Conservation (phyloP, 2,797 vertebrate genomes). For the Siniperca obscura region DNA sequence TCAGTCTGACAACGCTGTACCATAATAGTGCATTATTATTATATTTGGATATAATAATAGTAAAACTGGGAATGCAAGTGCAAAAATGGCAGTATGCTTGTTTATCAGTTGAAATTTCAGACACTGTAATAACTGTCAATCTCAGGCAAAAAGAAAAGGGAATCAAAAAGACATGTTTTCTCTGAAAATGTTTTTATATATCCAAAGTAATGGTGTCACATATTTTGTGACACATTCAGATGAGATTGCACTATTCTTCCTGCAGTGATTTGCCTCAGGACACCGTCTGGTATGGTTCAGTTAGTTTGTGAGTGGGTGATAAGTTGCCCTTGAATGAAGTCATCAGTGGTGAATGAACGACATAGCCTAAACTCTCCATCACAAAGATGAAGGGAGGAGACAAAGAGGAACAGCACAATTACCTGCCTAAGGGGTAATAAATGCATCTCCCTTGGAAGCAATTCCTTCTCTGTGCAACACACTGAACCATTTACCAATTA, state of each 20-base stretch:
- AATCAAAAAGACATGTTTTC: slow-evolving; percentile 36
- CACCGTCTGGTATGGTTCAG: slow-evolving; percentile 78
- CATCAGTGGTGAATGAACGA: slow-evolving; percentile 84
- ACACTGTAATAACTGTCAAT: slow-evolving; percentile 4
- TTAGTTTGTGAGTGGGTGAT: slow-evolving; percentile 86
- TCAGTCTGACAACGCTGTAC: slow-evolving; percentile 2
- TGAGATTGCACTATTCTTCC: slow-evolving; percentile 60
- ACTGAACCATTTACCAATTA: slow-evolving; percentile 75
- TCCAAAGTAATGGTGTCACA: slow-evolving; percentile 42
- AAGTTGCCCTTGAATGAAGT: slow-evolving; percentile 87
- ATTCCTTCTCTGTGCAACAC: slow-evolving; percentile 73
- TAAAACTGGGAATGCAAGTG: background rate
- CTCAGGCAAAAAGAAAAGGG: background rate
- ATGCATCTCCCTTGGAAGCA: slow-evolving; percentile 76
- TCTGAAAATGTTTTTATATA: slow-evolving; percentile 55
- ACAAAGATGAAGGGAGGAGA: slow-evolving; percentile 85
- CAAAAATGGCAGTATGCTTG: background rate
- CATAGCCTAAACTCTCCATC: slow-evolving; percentile 84
- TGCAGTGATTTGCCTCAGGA: slow-evolving; percentile 80
- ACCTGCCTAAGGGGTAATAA: slow-evolving; percentile 84
- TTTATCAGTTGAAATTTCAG: slow-evolving; percentile 22
- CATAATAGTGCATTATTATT: slow-evolving; percentile 3
- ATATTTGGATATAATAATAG: slow-evolving; percentile 11
- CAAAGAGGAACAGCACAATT: slow-evolving; percentile 84
- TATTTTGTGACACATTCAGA: slow-evolving; percentile 64